phyloP scores from a whole-genome alignment of 2,888 invertebrate species.

The Amaurobius ferox region DNA sequence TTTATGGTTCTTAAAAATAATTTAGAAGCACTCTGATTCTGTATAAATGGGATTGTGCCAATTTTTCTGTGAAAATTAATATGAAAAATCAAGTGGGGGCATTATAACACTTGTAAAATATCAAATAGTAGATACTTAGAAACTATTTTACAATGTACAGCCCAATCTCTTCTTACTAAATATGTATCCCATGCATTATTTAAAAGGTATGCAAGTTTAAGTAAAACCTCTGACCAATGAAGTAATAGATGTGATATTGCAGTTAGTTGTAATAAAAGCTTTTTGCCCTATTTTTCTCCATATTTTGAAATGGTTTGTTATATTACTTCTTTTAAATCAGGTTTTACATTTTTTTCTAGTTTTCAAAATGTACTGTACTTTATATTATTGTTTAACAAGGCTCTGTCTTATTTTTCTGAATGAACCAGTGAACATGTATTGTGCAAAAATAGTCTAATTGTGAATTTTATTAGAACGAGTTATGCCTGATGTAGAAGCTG shows the following conservation, averaged over 20 bases:
- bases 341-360: not conserved
- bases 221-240: not conserved
- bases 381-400: not conserved
- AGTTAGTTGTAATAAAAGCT: not conserved
- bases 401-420: not conserved
- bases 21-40: too few species aligned
- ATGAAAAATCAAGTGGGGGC: too few species aligned
- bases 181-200: not conserved
- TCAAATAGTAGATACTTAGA: too few species aligned
- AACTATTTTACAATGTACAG: too few species aligned
- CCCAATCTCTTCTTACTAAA: not conserved
- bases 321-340: not conserved
- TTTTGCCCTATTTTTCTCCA: not conserved
- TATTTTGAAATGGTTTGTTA: not conserved
- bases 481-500: not conserved
- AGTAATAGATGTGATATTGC: not conserved
- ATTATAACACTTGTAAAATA: too few species aligned
- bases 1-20: too few species aligned
- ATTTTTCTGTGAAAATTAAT: too few species aligned
- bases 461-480: not conserved
- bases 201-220: too few species aligned
- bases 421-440: too few species aligned
- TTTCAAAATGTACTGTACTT: not conserved
- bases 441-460: not conserved
- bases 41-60: too few species aligned